Evolutionary conservation across 1,140 invertebrate genomes (phyloP).

Genomic region (Trichonephila inaurata): DNA sequence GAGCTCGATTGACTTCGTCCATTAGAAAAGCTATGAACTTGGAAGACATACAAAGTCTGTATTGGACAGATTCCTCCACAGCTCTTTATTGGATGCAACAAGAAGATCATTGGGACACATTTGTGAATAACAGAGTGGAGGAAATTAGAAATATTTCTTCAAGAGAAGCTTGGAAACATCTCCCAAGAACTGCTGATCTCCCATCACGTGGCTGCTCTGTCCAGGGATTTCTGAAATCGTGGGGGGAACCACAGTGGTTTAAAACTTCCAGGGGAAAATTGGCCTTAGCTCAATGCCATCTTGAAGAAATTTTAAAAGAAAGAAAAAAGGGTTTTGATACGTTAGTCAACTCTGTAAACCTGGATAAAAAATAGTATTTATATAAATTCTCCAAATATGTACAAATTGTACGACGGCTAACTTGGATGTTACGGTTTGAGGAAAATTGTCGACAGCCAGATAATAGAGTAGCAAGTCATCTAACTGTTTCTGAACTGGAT

Average conservation of each 20-base stretch:
- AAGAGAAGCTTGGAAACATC: too few species aligned
- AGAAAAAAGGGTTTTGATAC: too few species aligned
- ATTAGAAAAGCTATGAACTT: not conserved
- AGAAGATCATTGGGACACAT: not conserved
- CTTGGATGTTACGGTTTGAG: not conserved
- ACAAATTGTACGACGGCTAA: not conserved
- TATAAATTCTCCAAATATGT: not conserved
- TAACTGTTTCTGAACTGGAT: too few species aligned
- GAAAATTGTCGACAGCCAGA: too few species aligned
- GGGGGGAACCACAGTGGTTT: too few species aligned
- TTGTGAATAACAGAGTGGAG: too few species aligned
- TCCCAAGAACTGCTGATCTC: too few species aligned
- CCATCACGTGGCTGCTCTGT: too few species aligned
- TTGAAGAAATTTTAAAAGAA: not conserved
- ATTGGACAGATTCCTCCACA: slow-evolving; percentile 1
- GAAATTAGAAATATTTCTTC: too few species aligned
- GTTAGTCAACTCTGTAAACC: not conserved
- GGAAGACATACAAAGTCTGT: not conserved
- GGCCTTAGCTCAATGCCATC: too few species aligned
- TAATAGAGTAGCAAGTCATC: not conserved
- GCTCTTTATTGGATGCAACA: not conserved
- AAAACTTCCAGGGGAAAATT: too few species aligned
- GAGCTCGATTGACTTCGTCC: not conserved
- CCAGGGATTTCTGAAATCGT: too few species aligned
- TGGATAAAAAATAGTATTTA: not conserved